A percentile compares a stretch with the other conserved stretches of the same genome.
These are phyloP conservation scores for Thalassarche chlororhynchos DNA, from an alignment of 2,113 vertebrate species.

Conservation along the genomic window DNA sequence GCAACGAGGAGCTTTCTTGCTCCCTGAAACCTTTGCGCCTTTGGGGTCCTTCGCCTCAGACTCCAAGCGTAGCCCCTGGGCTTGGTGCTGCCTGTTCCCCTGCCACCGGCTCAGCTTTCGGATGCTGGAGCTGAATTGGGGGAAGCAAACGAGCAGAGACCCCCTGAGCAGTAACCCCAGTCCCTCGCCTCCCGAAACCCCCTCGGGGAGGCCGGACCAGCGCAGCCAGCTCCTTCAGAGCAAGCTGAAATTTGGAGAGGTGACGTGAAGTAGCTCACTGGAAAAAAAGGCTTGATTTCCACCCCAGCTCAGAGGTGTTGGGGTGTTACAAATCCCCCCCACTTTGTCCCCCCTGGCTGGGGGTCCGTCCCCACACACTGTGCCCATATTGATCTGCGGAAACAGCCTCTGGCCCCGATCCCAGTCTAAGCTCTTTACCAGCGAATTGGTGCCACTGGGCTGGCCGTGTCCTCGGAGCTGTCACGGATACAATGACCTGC, in stretches of 20 bases:
- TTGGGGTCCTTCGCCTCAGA: not conserved
- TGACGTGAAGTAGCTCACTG: not conserved
- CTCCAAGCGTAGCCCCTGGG: fast-evolving
- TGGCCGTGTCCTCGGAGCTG: not conserved
- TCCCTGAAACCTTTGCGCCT: not conserved
- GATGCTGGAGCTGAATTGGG: not conserved
- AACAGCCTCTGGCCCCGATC: not conserved
- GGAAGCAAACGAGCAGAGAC: not conserved
- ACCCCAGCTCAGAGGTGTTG: not conserved
- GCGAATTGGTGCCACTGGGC: not conserved
- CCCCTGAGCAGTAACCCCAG: not conserved
- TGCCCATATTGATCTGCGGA: not conserved
- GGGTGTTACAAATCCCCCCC: not conserved
- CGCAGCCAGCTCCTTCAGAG: not conserved
- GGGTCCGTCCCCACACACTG: not conserved
- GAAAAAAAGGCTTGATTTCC: not conserved
- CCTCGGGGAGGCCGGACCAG: fast-evolving
- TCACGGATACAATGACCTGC: fast-evolving
- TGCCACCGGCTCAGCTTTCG: fast-evolving
- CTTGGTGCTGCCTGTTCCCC: not conserved
- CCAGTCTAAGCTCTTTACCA: not conserved
- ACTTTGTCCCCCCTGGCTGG: not conserved
- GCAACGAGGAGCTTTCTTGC: not conserved
- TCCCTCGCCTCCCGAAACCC: not conserved
- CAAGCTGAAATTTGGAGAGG: not conserved